Conservation (phyloP, 2,113 vertebrate genomes). For the Phylloscopus trochiloides region DNA sequence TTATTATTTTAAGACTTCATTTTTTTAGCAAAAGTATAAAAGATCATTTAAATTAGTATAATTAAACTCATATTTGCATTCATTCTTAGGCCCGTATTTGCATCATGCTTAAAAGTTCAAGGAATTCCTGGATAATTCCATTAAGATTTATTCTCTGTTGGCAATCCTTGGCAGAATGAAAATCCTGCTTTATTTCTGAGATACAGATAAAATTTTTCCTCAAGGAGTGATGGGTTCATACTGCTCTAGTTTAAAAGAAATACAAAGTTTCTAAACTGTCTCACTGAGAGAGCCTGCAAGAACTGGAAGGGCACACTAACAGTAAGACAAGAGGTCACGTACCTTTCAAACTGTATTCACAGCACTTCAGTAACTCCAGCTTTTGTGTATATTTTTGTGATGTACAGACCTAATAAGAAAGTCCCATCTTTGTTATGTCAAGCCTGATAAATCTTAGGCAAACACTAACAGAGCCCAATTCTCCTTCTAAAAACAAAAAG, state of each 20-base stretch:
- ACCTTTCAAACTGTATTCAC: not conserved
- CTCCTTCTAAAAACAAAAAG: not conserved
- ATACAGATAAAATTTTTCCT: not conserved
- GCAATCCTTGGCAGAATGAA: not conserved
- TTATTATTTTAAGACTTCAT: not conserved
- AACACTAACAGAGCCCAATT: not conserved
- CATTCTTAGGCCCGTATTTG: not conserved
- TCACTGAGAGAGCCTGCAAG: not conserved
- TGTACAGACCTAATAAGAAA: not conserved
- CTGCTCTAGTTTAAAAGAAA: not conserved
- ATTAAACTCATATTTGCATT: not conserved
- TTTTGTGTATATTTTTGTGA: not conserved
- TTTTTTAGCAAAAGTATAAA: not conserved
- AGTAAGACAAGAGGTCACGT: not conserved
- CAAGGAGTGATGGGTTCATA: not conserved
- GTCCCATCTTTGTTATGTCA: not conserved
- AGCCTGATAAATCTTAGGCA: not conserved
- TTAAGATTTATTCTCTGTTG: not conserved
- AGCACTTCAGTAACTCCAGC: not conserved
- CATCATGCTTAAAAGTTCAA: not conserved
- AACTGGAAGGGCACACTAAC: not conserved
- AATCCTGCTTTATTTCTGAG: not conserved
- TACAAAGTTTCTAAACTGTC: not conserved
- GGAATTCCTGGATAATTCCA: not conserved
- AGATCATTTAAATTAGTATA: not conserved